Evolutionary conservation across 2,113 vertebrate genomes (phyloP).

Genomic region (Stigmatopora nigra): DNA sequence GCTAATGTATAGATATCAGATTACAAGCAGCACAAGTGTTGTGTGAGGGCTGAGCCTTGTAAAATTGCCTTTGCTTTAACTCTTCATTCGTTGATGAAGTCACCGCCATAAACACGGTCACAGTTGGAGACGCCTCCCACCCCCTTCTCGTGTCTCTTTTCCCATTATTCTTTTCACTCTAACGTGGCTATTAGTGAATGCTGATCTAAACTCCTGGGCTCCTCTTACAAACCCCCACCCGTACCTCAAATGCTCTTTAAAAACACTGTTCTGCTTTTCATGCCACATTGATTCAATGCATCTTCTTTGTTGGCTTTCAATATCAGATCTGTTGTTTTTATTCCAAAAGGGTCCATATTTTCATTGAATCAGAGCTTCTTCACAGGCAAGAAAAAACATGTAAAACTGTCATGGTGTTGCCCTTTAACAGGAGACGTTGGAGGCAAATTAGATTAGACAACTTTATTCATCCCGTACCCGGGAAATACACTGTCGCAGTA

Average conservation of each 20-base stretch:
- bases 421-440: too few species aligned
- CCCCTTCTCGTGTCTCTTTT: constrained; percentile 6
- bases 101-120: constrained; percentile 29
- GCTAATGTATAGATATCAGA: not conserved
- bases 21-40: constrained; percentile 4
- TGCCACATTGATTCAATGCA: constrained; percentile 1
- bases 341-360: constrained; percentile 22
- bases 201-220: constrained; percentile 9
- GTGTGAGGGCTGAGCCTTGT: not conserved
- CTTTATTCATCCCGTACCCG: too few species aligned
- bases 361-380: not conserved
- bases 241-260: constrained; percentile 8
- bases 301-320: constrained; percentile 3
- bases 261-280: constrained; percentile 12
- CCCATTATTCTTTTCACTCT: constrained; percentile 27
- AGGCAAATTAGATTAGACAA: too few species aligned
- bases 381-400: too few species aligned
- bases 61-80: constrained; percentile 9
- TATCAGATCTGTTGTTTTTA: constrained; percentile 9
- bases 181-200: constrained; percentile 7
- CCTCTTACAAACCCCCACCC: constrained; percentile 15
- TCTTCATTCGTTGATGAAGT: constrained; percentile 49
- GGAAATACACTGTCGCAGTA: too few species aligned
- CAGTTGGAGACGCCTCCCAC: constrained; percentile 29
- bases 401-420: too few species aligned